phyloP scores from a whole-genome alignment of 2,113 vertebrate genomes.

The Toxotes jaculatrix region DNA sequence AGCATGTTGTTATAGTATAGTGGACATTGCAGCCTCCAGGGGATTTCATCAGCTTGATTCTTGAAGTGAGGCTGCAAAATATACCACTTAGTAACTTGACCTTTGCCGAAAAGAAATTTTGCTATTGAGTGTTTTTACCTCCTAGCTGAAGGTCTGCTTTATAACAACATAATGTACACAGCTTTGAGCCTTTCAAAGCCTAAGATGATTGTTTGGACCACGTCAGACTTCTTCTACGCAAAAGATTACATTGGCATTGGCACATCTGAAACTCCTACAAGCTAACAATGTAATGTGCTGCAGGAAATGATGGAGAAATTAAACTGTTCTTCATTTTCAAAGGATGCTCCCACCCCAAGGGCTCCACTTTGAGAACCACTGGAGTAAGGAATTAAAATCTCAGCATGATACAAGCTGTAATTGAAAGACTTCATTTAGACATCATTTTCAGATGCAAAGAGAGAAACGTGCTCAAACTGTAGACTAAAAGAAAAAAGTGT shows the following conservation, averaged over 20 bases:
- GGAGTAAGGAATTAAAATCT: conserved; percentile 38
- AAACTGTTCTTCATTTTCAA: conserved; percentile 36
- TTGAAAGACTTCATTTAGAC: conserved; percentile 34
- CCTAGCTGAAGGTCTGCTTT: not conserved
- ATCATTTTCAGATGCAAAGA: not conserved
- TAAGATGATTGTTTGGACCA: not conserved
- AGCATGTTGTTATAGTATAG: not conserved
- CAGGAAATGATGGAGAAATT: conserved; percentile 28
- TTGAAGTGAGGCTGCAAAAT: not conserved
- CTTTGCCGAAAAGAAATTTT: not conserved
- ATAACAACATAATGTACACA: not conserved
- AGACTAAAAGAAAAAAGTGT: not conserved
- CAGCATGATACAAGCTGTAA: conserved; percentile 30
- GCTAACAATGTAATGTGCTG: conserved; percentile 20
- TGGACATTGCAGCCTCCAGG: not conserved
- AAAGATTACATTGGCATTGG: not conserved
- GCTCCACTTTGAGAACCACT: conserved; percentile 29
- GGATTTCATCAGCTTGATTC: not conserved
- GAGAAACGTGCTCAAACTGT: not conserved
- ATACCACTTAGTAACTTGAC: not conserved
- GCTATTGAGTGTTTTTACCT: not conserved
- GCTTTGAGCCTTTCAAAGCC: not conserved
- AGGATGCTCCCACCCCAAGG: not conserved
- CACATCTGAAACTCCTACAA: conserved; percentile 9
- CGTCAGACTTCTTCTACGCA: not conserved